Base-by-base conservation (phyloP, 2,888 invertebrate genomes). In the Arctia plantaginis region DNA sequence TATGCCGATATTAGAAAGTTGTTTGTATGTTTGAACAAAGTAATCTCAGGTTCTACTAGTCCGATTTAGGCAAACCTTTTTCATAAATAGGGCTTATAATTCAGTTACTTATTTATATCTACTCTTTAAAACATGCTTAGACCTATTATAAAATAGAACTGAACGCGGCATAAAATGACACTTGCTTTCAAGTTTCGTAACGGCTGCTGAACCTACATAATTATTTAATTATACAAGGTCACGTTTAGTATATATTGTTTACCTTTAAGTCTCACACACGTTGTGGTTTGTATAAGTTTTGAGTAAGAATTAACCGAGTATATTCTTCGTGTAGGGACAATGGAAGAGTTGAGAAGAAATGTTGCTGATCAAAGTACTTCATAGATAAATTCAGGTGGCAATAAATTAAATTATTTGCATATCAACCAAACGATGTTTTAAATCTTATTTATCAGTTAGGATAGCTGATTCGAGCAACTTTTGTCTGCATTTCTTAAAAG, bases 121-220 rank as follows among this genome's bases (percentile, higher is more conserved):
- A 1, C 18, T 6, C 15, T 18, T 6, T 30, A 6, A 30, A 30
- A 59, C n/a, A 55, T n/a, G 55, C 23, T 12, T 2, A 55, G n/a
- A n/a, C 7, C n/a, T 51, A 10, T 35, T 12, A 13, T 59, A 59
- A 59, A 59, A 27, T 0, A 27, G 27, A n/a, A 12, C 3, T 23
- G 12, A 59, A 12, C 3, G 15, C 59, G 59, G 15, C 13, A 30
- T 62, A 62, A 62, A 62, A 62, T 62, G 62, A 62, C 62, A 62
- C 30, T 62, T 62, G 62, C 62, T 62, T 62, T 62, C 62, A 62
- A 62, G 55, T 59, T 59, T 72, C 33, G 66, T 41, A 66, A 44
- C 62, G 44, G 41, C 67, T 33, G 20, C 69, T 27, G 47, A 44
- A 51, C 69, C 20, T 47, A 33, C 44, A 69, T 33, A 51, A 69